Conservation (phyloP, 2,888 invertebrate species). For the Tillus elongatus region DNA sequence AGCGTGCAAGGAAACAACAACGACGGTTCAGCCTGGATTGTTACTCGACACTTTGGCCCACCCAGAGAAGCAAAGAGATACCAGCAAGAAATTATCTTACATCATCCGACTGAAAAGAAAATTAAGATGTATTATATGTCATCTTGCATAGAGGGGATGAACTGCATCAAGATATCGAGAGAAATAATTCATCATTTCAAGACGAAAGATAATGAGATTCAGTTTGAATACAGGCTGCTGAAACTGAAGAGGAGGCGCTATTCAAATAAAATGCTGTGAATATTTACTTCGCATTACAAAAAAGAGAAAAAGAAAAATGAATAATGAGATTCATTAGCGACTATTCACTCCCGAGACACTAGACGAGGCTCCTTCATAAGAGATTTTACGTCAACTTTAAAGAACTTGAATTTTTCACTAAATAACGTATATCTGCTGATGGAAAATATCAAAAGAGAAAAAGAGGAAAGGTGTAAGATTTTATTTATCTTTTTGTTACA, state of each 20-base stretch:
- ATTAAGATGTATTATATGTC: conserved; percentile 36
- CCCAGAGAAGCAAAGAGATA: conserved; percentile 30
- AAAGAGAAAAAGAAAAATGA: no score
- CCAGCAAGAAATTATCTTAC: conserved; percentile 35
- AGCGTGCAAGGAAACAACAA: conserved; percentile 36
- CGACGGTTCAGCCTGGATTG: conserved; percentile 34
- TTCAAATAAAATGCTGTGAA: conserved; percentile 28
- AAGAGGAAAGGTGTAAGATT: no score
- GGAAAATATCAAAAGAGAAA: no score
- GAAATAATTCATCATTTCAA: conserved; percentile 35
- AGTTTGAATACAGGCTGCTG: conserved; percentile 34
- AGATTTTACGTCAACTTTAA: no score
- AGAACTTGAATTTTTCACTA: no score
- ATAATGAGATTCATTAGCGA: no score
- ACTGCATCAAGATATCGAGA: conserved; percentile 34
- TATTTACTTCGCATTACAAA: no score
- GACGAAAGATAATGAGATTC: conserved; percentile 32
- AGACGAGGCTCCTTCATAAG: no score
- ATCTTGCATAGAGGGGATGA: conserved; percentile 32
- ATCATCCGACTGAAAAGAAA: conserved; percentile 35
- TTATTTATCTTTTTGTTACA: no score
- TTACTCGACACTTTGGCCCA: conserved; percentile 36
- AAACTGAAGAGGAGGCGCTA: conserved; percentile 31
- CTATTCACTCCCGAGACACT: no score
- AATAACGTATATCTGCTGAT: no score